These are phyloP conservation scores for Trypoxylon attenuatum DNA, from an alignment of 2,888 invertebrate species.

Conservation along the genomic window DNA sequence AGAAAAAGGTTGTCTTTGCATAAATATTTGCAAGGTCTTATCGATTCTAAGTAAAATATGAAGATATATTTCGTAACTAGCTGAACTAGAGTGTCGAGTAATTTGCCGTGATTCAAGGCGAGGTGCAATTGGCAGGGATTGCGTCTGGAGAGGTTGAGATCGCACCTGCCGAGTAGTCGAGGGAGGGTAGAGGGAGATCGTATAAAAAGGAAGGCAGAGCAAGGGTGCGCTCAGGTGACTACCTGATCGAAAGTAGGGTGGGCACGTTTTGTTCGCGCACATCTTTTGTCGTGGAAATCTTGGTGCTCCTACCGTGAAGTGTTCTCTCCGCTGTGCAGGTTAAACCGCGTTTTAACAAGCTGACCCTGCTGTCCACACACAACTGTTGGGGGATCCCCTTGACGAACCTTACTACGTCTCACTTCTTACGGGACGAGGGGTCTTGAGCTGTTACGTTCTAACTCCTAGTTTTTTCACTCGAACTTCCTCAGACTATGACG, in stretches of 20 bases:
- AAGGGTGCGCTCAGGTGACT: conserved; percentile 57
- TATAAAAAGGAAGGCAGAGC: conserved; percentile 39
- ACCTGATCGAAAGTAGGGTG: conserved; percentile 63
- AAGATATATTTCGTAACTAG: too few species aligned
- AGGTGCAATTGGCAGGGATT: too few species aligned
- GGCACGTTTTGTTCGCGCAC: conserved; percentile 54
- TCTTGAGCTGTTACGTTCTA: too few species aligned
- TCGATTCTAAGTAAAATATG: too few species aligned
- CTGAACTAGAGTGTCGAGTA: too few species aligned
- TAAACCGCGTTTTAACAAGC: conserved; percentile 43
- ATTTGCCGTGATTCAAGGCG: conserved; percentile 20
- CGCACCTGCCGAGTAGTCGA: conserved; percentile 41
- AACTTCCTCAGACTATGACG: too few species aligned
- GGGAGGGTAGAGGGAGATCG: conserved; percentile 35
- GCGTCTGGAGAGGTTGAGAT: conserved; percentile 27
- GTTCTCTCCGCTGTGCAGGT: conserved; percentile 46
- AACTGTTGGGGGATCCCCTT: neutral
- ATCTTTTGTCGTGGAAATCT: conserved; percentile 68
- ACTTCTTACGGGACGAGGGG: neutral
- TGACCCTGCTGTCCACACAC: conserved; percentile 36
- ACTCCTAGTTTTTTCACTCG: too few species aligned
- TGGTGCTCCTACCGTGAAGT: conserved; percentile 49
- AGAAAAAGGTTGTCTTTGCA: too few species aligned
- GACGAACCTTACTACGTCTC: conserved; percentile 5
- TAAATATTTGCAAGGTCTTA: too few species aligned